Conservation (phyloP, 2,113 vertebrate species). For the Climacteris rufus region DNA sequence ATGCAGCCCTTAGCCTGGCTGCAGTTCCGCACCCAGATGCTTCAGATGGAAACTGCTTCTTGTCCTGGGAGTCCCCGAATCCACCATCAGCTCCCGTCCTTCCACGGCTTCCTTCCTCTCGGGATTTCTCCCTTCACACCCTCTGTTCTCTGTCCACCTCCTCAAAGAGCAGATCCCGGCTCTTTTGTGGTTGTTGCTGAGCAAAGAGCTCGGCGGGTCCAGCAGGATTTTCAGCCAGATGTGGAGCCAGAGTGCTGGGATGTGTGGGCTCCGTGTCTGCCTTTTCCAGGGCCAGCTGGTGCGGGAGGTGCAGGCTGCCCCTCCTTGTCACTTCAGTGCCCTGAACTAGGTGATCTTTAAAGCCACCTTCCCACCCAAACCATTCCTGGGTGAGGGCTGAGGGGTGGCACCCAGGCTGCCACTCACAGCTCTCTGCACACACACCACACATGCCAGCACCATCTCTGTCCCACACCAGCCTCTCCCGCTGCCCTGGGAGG, state of each 20-base stretch:
- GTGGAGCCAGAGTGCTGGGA: rapidly evolving
- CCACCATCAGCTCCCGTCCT: neutral
- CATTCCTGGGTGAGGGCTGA: neutral
- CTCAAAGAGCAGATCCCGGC: neutral
- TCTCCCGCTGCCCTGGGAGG: rapidly evolving
- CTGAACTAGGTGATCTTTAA: rapidly evolving
- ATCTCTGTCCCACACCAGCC: rapidly evolving
- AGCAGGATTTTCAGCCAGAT: rapidly evolving
- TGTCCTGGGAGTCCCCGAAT: neutral
- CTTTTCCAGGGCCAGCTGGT: neutral
- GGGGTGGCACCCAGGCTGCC: neutral
- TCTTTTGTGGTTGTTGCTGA: rapidly evolving
- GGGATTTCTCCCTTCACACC: no score
- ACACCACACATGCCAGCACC: rapidly evolving
- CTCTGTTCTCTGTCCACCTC: rapidly evolving
- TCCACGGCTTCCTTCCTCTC: rapidly evolving
- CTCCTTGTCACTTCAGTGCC: neutral
- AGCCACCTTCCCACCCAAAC: neutral
- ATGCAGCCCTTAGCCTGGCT: neutral
- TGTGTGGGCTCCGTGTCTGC: rapidly evolving
- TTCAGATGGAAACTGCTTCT: rapidly evolving
- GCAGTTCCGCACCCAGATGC: rapidly evolving
- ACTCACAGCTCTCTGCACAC: neutral
- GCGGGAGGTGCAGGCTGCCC: neutral
- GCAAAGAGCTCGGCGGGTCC: neutral